Conservation (phyloP, 2,888 invertebrate genomes). For the Baccha elongata region DNA sequence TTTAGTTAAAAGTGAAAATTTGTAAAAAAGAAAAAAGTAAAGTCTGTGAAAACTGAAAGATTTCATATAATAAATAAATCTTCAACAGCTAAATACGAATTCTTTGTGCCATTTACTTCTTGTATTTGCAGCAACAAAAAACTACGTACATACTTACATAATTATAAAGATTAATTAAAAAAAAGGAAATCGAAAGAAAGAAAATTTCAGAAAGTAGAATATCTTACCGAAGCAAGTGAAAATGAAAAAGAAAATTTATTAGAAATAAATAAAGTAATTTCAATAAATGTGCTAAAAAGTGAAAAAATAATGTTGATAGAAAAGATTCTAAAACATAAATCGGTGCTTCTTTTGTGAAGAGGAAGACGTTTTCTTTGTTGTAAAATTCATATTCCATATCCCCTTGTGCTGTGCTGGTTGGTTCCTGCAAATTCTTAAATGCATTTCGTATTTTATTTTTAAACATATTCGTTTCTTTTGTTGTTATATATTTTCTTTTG, state of each 20-base stretch:
- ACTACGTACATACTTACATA: constrained; percentile 70
- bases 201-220: constrained; percentile 4
- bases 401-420: constrained; percentile 8
- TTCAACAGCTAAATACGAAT: neutral
- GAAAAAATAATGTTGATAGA: constrained; percentile 23
- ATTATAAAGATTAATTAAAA: too few species aligned
- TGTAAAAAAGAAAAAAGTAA: too few species aligned
- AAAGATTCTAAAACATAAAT: constrained; percentile 32
- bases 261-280: constrained; percentile 16
- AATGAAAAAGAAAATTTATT: neutral
- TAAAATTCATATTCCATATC: constrained; percentile 33
- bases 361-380: constrained; percentile 62
- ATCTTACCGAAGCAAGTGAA: constrained; percentile 18
- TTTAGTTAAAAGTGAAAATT: constrained; percentile 38
- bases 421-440: neutral
- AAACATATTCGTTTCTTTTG: constrained; percentile 16
- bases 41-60: too few species aligned
- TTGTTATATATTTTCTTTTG: constrained; percentile 47
- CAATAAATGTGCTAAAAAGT: constrained; percentile 8
- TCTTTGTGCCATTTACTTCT: constrained; percentile 14
- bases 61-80: neutral
- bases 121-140: constrained; percentile 20
- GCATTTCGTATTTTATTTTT: constrained; percentile 53
- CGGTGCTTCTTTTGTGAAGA: constrained; percentile 45
- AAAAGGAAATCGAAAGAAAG: constrained; percentile 20